These are phyloP conservation scores for Mormyrus lacerda DNA, from an alignment of 2,113 vertebrate species.

Conservation along the genomic window DNA sequence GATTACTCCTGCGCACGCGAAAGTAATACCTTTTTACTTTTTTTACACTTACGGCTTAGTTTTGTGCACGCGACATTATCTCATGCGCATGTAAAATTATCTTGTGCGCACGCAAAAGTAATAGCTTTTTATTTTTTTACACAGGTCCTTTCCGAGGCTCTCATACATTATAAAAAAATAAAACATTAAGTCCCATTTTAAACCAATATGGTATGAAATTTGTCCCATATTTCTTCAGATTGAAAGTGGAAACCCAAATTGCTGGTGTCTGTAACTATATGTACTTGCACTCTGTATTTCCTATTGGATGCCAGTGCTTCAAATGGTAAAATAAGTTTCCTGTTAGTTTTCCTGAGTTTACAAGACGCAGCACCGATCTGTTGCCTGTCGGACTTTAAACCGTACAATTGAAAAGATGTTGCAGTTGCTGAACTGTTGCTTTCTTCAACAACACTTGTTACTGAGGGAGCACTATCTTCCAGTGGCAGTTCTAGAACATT, in stretches of 20 bases:
- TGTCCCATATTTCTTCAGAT: background rate
- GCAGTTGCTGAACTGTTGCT: background rate
- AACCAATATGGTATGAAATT: background rate
- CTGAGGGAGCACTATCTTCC: background rate
- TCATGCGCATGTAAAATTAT: too few species aligned
- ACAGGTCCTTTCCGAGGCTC: too few species aligned
- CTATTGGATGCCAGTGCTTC: background rate
- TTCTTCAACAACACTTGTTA: background rate
- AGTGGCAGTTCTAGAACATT: too few species aligned
- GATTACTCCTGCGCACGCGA: too few species aligned
- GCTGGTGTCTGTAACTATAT: background rate
- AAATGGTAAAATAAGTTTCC: background rate
- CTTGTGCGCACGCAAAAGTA: too few species aligned
- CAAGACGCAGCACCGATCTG: background rate
- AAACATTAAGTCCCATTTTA: background rate
- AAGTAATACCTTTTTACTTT: too few species aligned
- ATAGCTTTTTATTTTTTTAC: too few species aligned
- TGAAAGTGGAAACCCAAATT: background rate
- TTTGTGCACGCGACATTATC: too few species aligned
- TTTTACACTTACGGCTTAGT: too few species aligned
- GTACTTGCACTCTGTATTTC: background rate
- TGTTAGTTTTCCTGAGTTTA: background rate
- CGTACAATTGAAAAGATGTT: background rate
- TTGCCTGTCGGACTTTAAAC: background rate
- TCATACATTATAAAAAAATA: background rate